Conservation (phyloP, 1,140 invertebrate genomes). For the Stegodyphus mimosarum region DNA sequence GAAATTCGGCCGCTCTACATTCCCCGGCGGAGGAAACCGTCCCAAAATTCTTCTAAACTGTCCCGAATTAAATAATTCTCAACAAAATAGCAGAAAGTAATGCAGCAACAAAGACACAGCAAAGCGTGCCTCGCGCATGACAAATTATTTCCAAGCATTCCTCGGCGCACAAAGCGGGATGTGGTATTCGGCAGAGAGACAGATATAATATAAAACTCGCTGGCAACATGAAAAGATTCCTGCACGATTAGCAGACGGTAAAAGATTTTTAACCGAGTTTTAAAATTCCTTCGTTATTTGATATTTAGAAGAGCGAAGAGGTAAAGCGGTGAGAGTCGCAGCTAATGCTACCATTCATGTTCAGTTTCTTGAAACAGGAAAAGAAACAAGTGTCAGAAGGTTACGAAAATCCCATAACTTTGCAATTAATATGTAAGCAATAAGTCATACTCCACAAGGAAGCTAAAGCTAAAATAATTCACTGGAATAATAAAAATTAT, state of each 20-base stretch:
- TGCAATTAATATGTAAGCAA: too few species aligned
- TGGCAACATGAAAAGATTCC: slow-evolving; percentile 39
- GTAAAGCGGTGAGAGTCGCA: neutral
- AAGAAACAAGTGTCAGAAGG: too few species aligned
- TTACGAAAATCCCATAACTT: too few species aligned
- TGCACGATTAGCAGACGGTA: slow-evolving; percentile 39
- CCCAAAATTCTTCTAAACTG: slow-evolving; percentile 29
- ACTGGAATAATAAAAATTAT: too few species aligned
- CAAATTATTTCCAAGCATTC: slow-evolving; percentile 30
- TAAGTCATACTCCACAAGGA: too few species aligned
- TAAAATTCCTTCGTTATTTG: slow-evolving; percentile 41
- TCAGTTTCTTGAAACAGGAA: too few species aligned
- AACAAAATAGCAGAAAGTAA: slow-evolving; percentile 11
- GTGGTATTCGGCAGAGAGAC: neutral
- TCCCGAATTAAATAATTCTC: slow-evolving; percentile 35
- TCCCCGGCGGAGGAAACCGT: neutral
- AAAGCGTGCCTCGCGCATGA: neutral
- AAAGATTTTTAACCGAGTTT: slow-evolving; percentile 46
- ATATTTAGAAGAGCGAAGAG: neutral
- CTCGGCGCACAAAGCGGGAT: neutral
- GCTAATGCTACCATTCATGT: neutral
- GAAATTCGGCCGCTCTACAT: neutral
- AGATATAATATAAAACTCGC: slow-evolving; percentile 33
- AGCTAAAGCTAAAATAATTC: too few species aligned
- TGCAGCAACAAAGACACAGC: neutral